These are phyloP conservation scores for Perca flavescens DNA, from an alignment of 2,113 vertebrate genomes.

Conservation along the genomic window DNA sequence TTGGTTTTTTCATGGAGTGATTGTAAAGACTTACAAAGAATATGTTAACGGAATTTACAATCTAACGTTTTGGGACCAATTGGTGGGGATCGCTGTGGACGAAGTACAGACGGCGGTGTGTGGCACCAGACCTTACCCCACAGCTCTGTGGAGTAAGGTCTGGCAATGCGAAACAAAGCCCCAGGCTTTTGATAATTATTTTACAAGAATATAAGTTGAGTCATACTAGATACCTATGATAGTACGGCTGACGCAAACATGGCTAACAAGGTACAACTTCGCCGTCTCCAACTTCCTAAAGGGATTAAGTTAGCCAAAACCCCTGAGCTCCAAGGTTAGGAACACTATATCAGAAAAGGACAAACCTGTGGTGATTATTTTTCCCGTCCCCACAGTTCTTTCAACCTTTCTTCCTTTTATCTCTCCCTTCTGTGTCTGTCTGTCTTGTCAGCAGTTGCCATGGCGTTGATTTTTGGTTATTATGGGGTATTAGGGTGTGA, in stretches of 20 bases:
- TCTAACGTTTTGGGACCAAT: no score
- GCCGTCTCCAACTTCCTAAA: not conserved
- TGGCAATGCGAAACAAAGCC: no score
- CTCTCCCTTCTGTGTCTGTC: conserved; percentile 30
- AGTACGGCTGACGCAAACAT: not conserved
- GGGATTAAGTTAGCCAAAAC: not conserved
- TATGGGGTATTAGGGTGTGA: conserved; percentile 64
- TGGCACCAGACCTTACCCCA: no score
- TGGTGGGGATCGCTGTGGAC: no score
- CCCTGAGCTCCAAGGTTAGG: conserved; percentile 16
- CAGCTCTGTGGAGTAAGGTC: no score
- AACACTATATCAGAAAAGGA: conserved; percentile 19
- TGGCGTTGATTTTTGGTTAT: conserved; percentile 66
- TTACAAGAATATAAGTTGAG: not conserved
- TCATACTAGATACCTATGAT: not conserved
- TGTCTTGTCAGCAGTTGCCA: conserved; percentile 65
- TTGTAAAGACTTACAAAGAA: no score
- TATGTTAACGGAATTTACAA: no score
- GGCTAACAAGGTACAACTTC: not conserved
- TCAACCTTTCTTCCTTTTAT: conserved; percentile 51
- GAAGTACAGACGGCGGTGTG: no score
- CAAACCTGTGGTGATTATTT: conserved; percentile 46
- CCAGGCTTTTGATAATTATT: not conserved
- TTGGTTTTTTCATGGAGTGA: no score
- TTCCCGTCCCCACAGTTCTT: conserved; percentile 22